phyloP scores from a whole-genome alignment of 2,797 vertebrate genomes.

The Coilia nasus region DNA sequence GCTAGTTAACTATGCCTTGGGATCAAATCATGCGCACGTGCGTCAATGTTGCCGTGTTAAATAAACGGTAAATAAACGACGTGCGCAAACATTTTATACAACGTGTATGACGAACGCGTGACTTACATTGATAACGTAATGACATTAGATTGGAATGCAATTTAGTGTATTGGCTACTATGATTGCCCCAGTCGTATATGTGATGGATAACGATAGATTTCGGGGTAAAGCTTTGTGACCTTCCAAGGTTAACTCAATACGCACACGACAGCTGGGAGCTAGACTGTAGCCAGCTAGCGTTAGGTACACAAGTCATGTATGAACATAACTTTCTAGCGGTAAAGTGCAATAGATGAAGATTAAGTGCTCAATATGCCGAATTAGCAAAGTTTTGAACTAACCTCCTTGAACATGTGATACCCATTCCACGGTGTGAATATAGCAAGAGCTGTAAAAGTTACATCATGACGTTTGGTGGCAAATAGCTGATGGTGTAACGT shows the following conservation, averaged over 20 bases:
- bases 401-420: not conserved
- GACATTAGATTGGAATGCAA: not conserved
- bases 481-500: not conserved
- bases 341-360: too few relatives aligned
- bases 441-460: too few relatives aligned
- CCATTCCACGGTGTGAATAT: not conserved
- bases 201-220: not conserved
- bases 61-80: not conserved
- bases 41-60: not conserved
- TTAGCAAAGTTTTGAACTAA: too few relatives aligned
- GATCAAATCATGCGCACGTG: not conserved
- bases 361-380: too few relatives aligned
- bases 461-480: not conserved
- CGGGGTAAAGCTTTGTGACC: not conserved
- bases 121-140: not conserved
- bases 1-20: not conserved
- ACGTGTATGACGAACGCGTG: not conserved
- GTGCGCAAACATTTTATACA: not conserved
- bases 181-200: not conserved
- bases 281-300: constrained; percentile 1
- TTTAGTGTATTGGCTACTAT: not conserved
- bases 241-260: not conserved
- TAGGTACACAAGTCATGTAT: not conserved
- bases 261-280: not conserved
- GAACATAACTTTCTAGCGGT: too few relatives aligned